phyloP scores from a whole-genome alignment of 1,140 invertebrate genomes.

The Meteorus sp. region DNA sequence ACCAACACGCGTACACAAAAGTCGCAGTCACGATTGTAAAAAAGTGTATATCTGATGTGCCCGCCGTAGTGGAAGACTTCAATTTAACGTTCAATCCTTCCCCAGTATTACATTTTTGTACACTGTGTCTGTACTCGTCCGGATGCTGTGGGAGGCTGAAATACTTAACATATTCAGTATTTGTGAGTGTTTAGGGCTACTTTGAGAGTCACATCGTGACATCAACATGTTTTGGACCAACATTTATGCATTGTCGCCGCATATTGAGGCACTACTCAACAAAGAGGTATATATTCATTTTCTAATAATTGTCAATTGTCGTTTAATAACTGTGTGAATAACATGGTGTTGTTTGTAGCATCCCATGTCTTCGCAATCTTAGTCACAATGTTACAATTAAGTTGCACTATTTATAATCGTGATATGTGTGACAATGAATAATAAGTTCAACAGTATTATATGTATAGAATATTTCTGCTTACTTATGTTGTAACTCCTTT shows the following conservation, averaged over 20 bases:
- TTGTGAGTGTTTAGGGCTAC: slow-evolving; percentile 6
- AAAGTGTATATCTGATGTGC: neutral
- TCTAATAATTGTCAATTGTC: slow-evolving; percentile 14
- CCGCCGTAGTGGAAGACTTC: neutral
- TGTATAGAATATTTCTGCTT: slow-evolving; percentile 1
- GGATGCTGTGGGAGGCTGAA: slow-evolving; percentile 16
- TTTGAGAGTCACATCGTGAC: slow-evolving; percentile 9
- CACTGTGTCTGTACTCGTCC: neutral
- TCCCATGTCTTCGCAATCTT: neutral
- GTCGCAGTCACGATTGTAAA: neutral
- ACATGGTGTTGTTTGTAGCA: neutral
- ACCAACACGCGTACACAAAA: too few relatives aligned
- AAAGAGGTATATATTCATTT: slow-evolving; percentile 66
- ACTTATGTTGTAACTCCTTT: neutral
- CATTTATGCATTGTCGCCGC: slow-evolving; percentile 70
- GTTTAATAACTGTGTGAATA: neutral
- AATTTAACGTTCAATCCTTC: neutral
- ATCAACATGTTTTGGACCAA: slow-evolving; percentile 78
- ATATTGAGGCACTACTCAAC: slow-evolving; percentile 74
- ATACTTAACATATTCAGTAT: slow-evolving; percentile 17
- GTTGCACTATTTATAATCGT: neutral
- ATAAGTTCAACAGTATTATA: neutral
- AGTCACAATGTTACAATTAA: too few relatives aligned
- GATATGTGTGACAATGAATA: slow-evolving; percentile 8
- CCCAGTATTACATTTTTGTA: slow-evolving; percentile 13